Conservation (phyloP, 2,888 invertebrate genomes). For the Clanis bilineata region DNA sequence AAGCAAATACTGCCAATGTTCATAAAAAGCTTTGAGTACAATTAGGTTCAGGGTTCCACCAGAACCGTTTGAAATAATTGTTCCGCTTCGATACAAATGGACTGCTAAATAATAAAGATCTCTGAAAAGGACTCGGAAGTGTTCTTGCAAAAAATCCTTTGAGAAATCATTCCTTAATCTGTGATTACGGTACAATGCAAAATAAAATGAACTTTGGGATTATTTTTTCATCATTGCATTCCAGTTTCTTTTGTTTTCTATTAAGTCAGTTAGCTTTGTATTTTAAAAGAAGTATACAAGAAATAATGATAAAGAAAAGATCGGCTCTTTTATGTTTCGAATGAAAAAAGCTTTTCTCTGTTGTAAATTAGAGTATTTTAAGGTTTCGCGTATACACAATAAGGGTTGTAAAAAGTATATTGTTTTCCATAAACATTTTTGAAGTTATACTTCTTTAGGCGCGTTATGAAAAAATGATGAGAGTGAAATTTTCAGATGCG, state of each 20-base stretch:
- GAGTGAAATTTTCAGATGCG: no score
- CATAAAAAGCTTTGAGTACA: background rate
- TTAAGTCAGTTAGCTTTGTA: background rate
- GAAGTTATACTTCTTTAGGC: no score
- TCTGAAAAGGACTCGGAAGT: background rate
- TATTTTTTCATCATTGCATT: constrained; percentile 34
- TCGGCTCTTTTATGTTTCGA: background rate
- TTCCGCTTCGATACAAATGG: background rate
- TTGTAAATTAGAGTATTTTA: background rate
- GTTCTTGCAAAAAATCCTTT: constrained; percentile 25
- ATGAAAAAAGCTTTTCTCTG: background rate
- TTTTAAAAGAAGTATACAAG: background rate
- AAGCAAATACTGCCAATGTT: background rate
- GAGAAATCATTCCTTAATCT: constrained; percentile 41
- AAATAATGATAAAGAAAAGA: background rate
- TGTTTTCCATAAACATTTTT: background rate
- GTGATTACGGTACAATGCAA: constrained; percentile 39
- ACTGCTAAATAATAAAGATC: background rate
- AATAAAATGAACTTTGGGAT: constrained; percentile 31
- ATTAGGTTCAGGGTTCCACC: background rate
- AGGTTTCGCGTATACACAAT: background rate
- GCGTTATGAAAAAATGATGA: no score
- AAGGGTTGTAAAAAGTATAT: background rate
- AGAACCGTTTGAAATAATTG: background rate
- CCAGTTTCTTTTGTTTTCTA: constrained; percentile 23